Evolutionary conservation across 2,888 invertebrate species (phyloP), one percentile per base, ranked within the genome.

Genomic region (Abrostola tripartita): DNA sequence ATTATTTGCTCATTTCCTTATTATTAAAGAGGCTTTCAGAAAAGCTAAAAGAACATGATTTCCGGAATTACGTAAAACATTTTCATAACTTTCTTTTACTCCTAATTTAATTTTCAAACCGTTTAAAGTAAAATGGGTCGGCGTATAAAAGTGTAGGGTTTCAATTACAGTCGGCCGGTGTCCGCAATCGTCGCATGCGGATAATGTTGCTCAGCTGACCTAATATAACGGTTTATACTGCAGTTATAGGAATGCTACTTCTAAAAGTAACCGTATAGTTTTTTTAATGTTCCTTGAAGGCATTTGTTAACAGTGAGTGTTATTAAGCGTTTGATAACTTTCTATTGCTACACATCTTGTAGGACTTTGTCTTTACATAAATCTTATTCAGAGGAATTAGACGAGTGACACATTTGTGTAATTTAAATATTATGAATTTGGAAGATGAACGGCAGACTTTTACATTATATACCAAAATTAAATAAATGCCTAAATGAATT

Each of bases 121-220:
- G 53, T 54, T 56, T 54, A 9, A 24, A 47, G 52, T 47, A 56
- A 75, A 71, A 75, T 75, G 12, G 75, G 76, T 71, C 76, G 52
- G 47, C 42, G 35, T 55, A 75, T 72, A 75, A 65, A 65, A 72
- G 55, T 78, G 52, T 75, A 79, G 68, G 80, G 80, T 74, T 78
- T 80, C 70, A 42, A 59, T 70, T 63, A 68, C 65, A 62, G 56
- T 57, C 50, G 59, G 60, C 60, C 58, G 50, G 61, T 67, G 57
- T 54, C 55, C 62, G 60, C 67, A 47, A 12, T 44, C 35, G 53
- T 63, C 49, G 65, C 54, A 61, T 66, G 70, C 56, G 64, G 68
- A 55, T 68, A 60, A 65, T 55, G 67, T 58, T 62, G 61, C 44
- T 9, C 51, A 52, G 51, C 49, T 74, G 68, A 79, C 77, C 77